Evolutionary conservation across 1,140 invertebrate genomes (phyloP), one percentile per base, ranked within the genome.

Genomic region (Bombus superbus): DNA sequence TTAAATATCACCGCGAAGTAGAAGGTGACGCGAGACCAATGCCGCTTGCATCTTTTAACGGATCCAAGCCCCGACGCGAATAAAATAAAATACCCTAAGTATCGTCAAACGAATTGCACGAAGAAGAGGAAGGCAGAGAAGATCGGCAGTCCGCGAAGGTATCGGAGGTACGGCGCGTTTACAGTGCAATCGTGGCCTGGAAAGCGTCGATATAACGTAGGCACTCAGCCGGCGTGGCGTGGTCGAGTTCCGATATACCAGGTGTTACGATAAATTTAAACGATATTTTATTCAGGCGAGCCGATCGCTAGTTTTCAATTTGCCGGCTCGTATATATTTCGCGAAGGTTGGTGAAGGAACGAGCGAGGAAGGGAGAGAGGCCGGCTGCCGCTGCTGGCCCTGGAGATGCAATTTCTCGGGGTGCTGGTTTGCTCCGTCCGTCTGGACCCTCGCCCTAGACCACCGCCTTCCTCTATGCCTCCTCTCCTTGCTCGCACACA

Each of bases 281-380:
- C 92, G 92, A 95, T 95, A 95, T 95, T 94, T 95, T 95, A 95
- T 95, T 95, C 94, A 95, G 92, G 92, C 94, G 92, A 93, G 88
- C 91, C 94, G 94, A 94, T 95, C 93, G 94, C 93, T 93, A 94
- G 92, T 94, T 95, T 95, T 95, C 94, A 95, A 95, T 95, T 95
- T 94, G 94, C 94, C 93, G 88, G 92, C 91, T 93, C 94, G 93
- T 95, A 95, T 95, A 95, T 95, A 95, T 95, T 93, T 94, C 91
- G 94, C 91, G 90, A 85, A 88, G 90, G 91, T 91, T 81, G 82
- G 88, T 73, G 80, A 81, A 81, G 78, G 68, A 74, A 64, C 78
- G 86, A 88, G 86, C 2, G 78, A 87, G 85, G 83, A 73, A 76
- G 86, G 77, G 81, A 68, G 59, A 53, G 64, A 11, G 78, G 83